These are phyloP conservation scores for Eumacrocentrus americanus DNA, from an alignment of 2,888 invertebrate species.

Conservation along the genomic window DNA sequence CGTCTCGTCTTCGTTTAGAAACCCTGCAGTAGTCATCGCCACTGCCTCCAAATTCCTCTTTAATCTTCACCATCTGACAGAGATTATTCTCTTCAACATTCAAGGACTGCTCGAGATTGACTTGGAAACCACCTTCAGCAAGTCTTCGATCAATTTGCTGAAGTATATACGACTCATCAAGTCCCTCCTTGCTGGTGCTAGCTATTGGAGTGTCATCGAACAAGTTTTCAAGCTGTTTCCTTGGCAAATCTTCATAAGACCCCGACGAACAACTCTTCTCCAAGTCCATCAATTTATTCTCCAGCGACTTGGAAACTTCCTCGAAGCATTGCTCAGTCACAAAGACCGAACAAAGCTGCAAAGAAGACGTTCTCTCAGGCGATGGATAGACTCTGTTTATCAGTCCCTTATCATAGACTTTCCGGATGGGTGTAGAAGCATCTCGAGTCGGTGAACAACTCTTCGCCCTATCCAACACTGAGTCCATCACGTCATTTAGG, in stretches of 20 bases:
- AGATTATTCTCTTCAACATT: neutral
- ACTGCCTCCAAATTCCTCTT: too few relatives aligned
- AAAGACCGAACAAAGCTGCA: neutral
- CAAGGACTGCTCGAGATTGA: neutral
- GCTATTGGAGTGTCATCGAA: slow-evolving; percentile 1
- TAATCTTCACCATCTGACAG: neutral
- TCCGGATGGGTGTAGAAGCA: neutral
- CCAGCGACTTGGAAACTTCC: neutral
- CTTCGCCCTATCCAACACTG: neutral
- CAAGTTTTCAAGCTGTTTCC: neutral
- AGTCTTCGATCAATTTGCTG: neutral
- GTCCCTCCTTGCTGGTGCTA: slow-evolving; percentile 14
- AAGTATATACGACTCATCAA: slow-evolving; percentile 4
- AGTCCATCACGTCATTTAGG: neutral
- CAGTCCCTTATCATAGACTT: neutral
- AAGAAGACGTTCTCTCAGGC: neutral
- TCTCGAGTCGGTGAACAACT: neutral
- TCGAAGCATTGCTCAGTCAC: slow-evolving; percentile 7
- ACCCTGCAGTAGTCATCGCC: too few relatives aligned
- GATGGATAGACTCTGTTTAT: slow-evolving; percentile 11
- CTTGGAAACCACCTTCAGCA: neutral
- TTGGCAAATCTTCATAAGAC: neutral
- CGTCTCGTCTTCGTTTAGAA: neutral
- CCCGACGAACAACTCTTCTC: neutral
- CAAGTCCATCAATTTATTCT: slow-evolving; percentile 1